Evolutionary conservation across 1,140 invertebrate genomes (phyloP).

Genomic region (Asbolus verrucosus): DNA sequence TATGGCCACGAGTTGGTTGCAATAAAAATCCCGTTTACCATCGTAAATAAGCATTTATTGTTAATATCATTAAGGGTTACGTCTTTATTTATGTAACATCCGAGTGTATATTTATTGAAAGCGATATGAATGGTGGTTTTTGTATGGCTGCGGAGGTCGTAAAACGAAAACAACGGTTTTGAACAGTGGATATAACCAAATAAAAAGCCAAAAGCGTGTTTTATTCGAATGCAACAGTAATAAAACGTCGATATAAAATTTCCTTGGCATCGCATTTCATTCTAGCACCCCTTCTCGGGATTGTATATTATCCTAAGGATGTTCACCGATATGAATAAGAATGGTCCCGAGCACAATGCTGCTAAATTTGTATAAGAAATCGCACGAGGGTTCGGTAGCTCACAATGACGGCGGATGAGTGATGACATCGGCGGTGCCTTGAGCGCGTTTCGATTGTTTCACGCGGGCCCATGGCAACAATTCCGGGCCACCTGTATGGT

Average conservation of each 20-base stretch:
- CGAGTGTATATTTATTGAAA: constrained; percentile 5
- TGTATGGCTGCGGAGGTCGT: constrained; percentile 9
- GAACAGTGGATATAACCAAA: not conserved
- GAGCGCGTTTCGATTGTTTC: constrained; percentile 27
- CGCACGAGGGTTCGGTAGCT: constrained; percentile 19
- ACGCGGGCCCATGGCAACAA: not conserved
- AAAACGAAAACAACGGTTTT: constrained; percentile 40
- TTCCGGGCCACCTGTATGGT: constrained; percentile 20
- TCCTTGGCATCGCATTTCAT: constrained; percentile 37
- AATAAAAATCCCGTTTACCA: constrained; percentile 1
- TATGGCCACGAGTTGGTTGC: not conserved
- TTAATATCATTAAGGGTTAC: constrained; percentile 38
- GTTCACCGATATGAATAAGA: constrained; percentile 49
- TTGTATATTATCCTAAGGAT: constrained; percentile 40
- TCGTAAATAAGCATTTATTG: constrained; percentile 22
- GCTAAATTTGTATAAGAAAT: constrained; percentile 54
- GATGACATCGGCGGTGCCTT: constrained; percentile 48
- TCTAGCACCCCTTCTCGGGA: constrained; percentile 19
- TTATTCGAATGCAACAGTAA: constrained; percentile 43
- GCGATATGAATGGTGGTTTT: constrained; percentile 18
- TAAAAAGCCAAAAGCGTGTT: constrained; percentile 30
- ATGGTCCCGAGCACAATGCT: constrained; percentile 48
- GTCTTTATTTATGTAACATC: constrained; percentile 30
- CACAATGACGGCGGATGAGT: constrained; percentile 49
- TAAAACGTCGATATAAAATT: constrained; percentile 49